Evolutionary conservation across 2,888 invertebrate species (phyloP), one percentile per base, ranked within the genome.

Genomic region (Philereme transversata): DNA sequence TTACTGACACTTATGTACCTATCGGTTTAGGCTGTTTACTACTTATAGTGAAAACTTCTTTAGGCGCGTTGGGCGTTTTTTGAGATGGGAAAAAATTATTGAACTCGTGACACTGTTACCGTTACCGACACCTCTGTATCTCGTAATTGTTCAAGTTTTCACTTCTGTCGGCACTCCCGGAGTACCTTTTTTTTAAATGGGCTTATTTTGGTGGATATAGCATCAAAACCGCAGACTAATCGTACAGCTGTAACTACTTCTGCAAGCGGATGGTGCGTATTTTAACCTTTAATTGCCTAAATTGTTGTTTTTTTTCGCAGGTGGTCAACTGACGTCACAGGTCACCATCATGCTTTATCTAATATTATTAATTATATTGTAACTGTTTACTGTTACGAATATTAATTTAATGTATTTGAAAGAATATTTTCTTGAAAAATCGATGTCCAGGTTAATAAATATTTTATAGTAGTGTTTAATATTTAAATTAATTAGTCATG

Each of bases 261-360:
- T 43, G 5, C n/a, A 8, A 8, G 43, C 43, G 5, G 43, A n/a
- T n/a, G n/a, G n/a, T n/a, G 9, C n/a, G n/a, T n/a, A n/a, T 9
- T 4, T n/a, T n/a, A n/a, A n/a, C n/a, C n/a, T n/a, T 38, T 38
- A 38, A 38, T 7, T 8, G 38, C 8, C 9, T n/a, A 43, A n/a
- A 3, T 43, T 56, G 10, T 56, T 36, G 22, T 22, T 22, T 73
- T 64, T 65, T 65, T 70, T 77, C 75, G 33, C 79, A 79, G 79
- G 66, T 69, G 66, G 69, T 64, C 53, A 70, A 36, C 55, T 67
- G 54, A 62, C 57, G 47, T 51, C 68, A 50, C 67, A 62, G 62
- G 57, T 57, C 62, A 66, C 65, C 44, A 62, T 59, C 53, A 63
- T 68, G 65, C 57, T 73, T 57, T 72, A 65, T 50, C 62, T 60